Evolutionary conservation across 2,113 vertebrate species (phyloP).

Genomic region (Dasyprocta punctata): DNA sequence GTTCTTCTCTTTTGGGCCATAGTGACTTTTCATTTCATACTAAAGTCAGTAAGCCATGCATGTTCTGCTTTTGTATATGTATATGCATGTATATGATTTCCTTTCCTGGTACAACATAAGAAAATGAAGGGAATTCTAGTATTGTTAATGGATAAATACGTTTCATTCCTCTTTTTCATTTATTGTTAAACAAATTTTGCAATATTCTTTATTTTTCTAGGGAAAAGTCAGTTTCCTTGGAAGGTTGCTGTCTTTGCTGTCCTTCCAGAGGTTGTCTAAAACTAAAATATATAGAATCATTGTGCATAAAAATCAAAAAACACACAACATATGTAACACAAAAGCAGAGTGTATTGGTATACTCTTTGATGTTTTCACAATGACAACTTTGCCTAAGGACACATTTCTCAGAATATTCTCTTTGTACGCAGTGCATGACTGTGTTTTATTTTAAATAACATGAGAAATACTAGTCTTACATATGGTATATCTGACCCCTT

Average conservation of each 20-base stretch:
- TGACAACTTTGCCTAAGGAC: not conserved
- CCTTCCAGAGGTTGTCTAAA: not conserved
- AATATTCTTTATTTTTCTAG: not conserved
- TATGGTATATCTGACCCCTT: not conserved
- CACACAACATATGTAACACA: not conserved
- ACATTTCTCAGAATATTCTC: not conserved
- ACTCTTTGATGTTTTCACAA: not conserved
- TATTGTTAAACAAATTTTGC: not conserved
- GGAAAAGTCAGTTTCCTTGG: not conserved
- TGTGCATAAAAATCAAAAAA: not conserved
- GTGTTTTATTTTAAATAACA: slow-evolving; percentile 18
- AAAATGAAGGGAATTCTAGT: not conserved
- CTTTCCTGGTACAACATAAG: not conserved
- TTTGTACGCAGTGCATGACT: not conserved
- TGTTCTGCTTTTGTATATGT: not conserved
- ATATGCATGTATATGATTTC: not conserved
- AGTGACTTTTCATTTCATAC: slow-evolving; percentile 29
- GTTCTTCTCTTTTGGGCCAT: not conserved
- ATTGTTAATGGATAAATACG: not conserved
- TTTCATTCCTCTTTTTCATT: not conserved
- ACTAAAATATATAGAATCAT: not conserved
- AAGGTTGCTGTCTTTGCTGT: not conserved
- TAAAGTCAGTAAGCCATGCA: not conserved
- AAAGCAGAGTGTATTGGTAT: not conserved
- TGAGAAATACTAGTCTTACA: not conserved